Evolutionary conservation across 2,113 vertebrate genomes (phyloP).

Genomic region (Cromileptes altivelis): DNA sequence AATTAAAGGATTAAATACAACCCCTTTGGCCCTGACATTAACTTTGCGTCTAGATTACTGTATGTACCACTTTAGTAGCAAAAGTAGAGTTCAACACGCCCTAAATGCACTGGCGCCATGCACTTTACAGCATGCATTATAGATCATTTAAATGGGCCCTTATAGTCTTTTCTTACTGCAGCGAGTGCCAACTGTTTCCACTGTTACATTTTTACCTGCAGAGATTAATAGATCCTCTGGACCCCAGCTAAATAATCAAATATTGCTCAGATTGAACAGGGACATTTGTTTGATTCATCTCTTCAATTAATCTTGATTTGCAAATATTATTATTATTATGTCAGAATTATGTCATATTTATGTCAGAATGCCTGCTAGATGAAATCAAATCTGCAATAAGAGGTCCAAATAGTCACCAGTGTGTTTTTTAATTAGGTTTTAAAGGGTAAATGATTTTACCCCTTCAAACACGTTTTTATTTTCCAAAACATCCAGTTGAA

Average conservation of each 20-base stretch:
- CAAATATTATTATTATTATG: neutral
- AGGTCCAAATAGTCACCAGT: neutral
- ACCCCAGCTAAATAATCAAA: conserved; percentile 5
- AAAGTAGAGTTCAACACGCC: no score
- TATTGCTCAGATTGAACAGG: neutral
- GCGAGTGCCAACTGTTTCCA: neutral
- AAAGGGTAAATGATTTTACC: neutral
- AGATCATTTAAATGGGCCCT: no score
- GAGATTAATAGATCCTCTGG: conserved; percentile 6
- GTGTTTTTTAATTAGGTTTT: neutral
- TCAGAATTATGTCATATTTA: no score
- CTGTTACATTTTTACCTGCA: neutral
- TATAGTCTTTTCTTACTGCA: neutral
- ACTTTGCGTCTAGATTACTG: no score
- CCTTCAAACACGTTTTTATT: neutral
- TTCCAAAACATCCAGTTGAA: neutral
- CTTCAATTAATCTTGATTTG: conserved; percentile 8
- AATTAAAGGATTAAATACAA: no score
- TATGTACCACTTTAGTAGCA: no score
- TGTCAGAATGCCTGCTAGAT: neutral
- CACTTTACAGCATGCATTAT: no score
- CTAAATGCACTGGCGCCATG: no score
- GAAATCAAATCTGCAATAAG: neutral
- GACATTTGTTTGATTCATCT: neutral
- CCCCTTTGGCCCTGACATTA: no score